A percentile compares a stretch with the other conserved stretches of the same genome.
These are phyloP conservation scores for Lepidostoma basale DNA, from an alignment of 1,140 invertebrate species.

Conservation along the genomic window DNA sequence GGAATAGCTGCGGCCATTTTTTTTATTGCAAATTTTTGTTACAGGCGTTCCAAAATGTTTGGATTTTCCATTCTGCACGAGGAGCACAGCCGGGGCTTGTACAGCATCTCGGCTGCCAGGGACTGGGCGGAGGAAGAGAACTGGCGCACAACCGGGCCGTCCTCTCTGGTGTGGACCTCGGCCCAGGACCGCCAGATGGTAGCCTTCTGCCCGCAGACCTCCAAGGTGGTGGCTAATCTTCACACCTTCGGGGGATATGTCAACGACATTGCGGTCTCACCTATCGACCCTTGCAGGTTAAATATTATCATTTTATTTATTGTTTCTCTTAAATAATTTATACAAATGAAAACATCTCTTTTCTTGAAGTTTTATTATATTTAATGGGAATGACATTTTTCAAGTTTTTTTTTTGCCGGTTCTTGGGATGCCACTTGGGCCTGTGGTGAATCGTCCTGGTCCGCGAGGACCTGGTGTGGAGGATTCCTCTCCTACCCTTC, in stretches of 20 bases:
- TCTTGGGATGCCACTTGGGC: too few species aligned
- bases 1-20: background rate
- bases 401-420: too few species aligned
- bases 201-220: slow-evolving; percentile 57
- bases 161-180: slow-evolving; percentile 62
- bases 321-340: background rate
- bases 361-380: too few species aligned
- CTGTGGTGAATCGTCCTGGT: too few species aligned
- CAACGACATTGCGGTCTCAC: slow-evolving; percentile 69
- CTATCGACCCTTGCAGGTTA: slow-evolving; percentile 71
- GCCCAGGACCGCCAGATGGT: slow-evolving; percentile 70
- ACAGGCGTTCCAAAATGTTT: slow-evolving; percentile 23
- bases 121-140: background rate
- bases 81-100: slow-evolving; percentile 34
- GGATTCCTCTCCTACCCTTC: too few species aligned
- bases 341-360: background rate
- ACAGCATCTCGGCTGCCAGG: slow-evolving; percentile 14
- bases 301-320: background rate
- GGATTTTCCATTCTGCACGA: slow-evolving; percentile 27
- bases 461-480: too few species aligned
- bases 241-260: slow-evolving; percentile 71
- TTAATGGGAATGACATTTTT: too few species aligned
- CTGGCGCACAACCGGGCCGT: background rate
- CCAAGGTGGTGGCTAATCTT: slow-evolving; percentile 56
- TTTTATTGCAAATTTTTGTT: background rate